A percentile compares a stretch with the other conserved stretches of the same genome.
Conservation (phyloP, 2,888 invertebrate species). For the Drosophila emarginata region DNA sequence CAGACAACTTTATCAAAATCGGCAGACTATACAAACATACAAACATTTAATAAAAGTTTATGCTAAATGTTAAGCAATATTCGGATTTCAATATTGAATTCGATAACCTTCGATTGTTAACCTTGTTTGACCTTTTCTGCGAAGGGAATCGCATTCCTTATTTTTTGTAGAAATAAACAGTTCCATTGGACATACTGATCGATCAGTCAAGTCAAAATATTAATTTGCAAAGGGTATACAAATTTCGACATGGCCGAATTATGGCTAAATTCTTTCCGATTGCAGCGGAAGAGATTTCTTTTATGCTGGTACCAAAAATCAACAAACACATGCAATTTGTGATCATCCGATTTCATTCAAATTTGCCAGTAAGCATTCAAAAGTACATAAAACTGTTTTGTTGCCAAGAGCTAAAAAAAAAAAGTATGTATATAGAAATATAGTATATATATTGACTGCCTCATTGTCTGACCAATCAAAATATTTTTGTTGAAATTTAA, state of each 20-base stretch:
- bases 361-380: not conserved
- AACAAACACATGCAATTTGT: slow-evolving; percentile 7
- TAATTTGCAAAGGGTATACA: too few species aligned
- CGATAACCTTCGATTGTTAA: too few species aligned
- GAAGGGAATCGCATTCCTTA: too few species aligned
- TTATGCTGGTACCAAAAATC: not conserved
- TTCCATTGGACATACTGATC: too few species aligned
- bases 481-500: slow-evolving; percentile 1
- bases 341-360: not conserved
- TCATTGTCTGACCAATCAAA: slow-evolving; percentile 7
- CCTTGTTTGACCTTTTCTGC: too few species aligned
- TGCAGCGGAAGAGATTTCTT: not conserved
- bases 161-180: too few species aligned
- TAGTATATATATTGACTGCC: slow-evolving; percentile 2
- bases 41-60: too few species aligned
- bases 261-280: not conserved
- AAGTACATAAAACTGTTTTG: slow-evolving; percentile 3
- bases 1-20: not conserved
- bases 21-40: not conserved
- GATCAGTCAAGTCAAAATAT: too few species aligned
- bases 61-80: too few species aligned
- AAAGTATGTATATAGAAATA: not conserved
- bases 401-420: slow-evolving; percentile 2
- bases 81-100: too few species aligned
- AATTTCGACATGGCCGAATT: too few species aligned